These are phyloP conservation scores for Microtus montanus DNA, from an alignment of 2,113 vertebrate genomes.

Conservation along the genomic window DNA sequence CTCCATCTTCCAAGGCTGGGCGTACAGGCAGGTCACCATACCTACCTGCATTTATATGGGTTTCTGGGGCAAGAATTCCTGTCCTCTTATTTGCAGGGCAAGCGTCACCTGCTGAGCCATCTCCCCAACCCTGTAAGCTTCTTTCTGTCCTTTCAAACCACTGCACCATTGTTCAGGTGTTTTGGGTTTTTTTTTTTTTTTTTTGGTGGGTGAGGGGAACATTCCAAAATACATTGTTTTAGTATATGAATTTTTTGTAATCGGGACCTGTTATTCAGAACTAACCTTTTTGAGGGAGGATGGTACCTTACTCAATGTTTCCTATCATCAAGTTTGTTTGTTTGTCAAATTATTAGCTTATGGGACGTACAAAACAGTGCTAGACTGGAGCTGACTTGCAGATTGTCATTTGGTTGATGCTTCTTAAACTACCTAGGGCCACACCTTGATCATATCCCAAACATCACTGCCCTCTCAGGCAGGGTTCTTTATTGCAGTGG, in stretches of 20 bases:
- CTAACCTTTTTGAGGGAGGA: neutral
- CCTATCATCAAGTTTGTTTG: neutral
- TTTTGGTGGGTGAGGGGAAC: no score
- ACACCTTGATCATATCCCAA: neutral
- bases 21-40: neutral
- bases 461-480: neutral
- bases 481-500: neutral
- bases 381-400: neutral
- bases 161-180: neutral
- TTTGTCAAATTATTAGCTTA: neutral
- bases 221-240: neutral
- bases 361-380: neutral
- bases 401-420: neutral
- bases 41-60: no score
- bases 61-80: no score
- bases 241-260: neutral
- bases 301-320: neutral
- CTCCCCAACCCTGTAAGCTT: neutral
- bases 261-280: neutral
- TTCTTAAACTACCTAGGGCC: neutral
- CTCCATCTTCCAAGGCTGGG: neutral
- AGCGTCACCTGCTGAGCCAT: neutral
- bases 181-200: neutral
- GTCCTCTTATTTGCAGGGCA: neutral
- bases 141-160: neutral